Conservation (phyloP, 1,140 invertebrate species). For the Fopius arisanus region DNA sequence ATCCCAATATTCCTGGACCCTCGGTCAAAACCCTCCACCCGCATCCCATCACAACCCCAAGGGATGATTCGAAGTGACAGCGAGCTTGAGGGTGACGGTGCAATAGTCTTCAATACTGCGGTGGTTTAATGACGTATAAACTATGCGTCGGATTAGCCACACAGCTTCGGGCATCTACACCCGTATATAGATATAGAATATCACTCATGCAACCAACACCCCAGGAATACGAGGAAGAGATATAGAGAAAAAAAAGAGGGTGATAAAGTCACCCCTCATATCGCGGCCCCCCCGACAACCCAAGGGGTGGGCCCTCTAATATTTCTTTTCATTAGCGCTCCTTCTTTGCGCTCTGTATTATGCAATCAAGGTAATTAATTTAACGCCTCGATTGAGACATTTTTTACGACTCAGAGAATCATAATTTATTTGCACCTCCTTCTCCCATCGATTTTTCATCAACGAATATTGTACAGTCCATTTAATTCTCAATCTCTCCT, state of each 20-base stretch:
- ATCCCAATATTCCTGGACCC: conserved; percentile 57
- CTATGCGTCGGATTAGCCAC: conserved; percentile 62
- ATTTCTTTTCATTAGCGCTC: conserved; percentile 18
- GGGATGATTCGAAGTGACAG: conserved; percentile 60
- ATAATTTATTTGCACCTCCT: background rate
- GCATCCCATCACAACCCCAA: conserved; percentile 53
- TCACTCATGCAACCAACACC: background rate
- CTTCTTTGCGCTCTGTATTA: conserved; percentile 1
- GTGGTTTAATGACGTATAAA: conserved; percentile 60
- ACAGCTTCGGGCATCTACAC: conserved; percentile 42
- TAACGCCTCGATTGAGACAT: conserved; percentile 14
- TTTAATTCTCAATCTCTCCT: background rate
- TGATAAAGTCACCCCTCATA: conserved; percentile 17
- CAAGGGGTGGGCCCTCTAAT: background rate
- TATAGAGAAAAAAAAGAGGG: conserved; percentile 9
- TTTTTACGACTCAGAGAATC: conserved; percentile 2
- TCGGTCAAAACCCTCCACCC: conserved; percentile 34
- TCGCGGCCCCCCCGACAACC: background rate
- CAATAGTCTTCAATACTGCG: conserved; percentile 46
- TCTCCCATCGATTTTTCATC: background rate
- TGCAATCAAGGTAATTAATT: conserved; percentile 19
- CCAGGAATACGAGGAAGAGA: conserved; percentile 26
- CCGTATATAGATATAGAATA: conserved; percentile 40
- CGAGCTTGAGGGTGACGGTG: conserved; percentile 33
- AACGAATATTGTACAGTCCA: background rate